Conservation (phyloP, 2,113 vertebrate species). For the Aegypius monachus region DNA sequence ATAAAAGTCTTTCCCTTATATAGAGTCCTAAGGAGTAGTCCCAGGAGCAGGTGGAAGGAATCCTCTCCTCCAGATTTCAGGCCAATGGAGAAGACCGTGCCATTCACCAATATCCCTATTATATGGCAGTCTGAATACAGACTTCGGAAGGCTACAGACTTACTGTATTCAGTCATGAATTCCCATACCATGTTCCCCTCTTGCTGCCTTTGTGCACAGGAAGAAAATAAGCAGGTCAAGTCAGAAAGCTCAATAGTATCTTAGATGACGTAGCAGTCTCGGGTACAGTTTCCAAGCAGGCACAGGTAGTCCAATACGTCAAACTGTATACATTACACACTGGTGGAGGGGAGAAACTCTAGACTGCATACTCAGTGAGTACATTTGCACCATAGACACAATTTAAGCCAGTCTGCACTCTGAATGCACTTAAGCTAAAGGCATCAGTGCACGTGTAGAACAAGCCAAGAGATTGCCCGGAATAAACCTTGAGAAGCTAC, state of each 20-base stretch:
- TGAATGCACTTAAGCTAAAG: background rate
- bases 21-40: background rate
- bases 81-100: background rate
- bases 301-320: background rate
- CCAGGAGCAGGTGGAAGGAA: background rate
- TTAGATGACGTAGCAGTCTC: background rate
- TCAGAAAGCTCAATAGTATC: background rate
- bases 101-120: background rate
- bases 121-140: background rate
- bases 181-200: background rate
- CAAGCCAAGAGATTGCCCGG: background rate
- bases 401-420: background rate
- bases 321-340: background rate
- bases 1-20: background rate
- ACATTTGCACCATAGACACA: background rate
- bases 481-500: background rate
- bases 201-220: background rate
- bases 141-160: background rate
- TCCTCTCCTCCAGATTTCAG: background rate
- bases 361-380: background rate
- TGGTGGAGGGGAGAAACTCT: background rate
- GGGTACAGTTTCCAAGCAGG: background rate
- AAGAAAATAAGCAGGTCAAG: background rate
- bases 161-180: background rate
- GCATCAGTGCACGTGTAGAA: background rate